Conservation (phyloP, 2,113 vertebrate species). For the Nycticebus coucang region DNA sequence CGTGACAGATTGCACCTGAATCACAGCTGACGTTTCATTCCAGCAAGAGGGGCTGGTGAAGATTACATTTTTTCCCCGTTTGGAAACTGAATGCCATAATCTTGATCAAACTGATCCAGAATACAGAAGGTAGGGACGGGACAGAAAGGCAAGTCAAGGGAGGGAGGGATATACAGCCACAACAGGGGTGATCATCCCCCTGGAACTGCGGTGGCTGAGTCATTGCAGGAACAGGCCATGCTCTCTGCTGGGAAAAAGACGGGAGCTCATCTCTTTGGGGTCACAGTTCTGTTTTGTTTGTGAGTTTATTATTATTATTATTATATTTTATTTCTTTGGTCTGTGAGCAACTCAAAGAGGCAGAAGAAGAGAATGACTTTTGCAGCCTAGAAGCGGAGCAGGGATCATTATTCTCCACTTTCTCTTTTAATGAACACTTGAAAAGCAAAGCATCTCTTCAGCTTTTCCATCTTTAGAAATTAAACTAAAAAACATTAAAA, state of each 20-base stretch:
- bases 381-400: conserved; percentile 65
- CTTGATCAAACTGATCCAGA: conserved; percentile 67
- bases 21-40: conserved; percentile 75
- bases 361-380: conserved; percentile 70
- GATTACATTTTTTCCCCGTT: conserved; percentile 74
- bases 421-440: conserved; percentile 76
- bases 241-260: conserved; percentile 52
- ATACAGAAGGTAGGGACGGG: conserved; percentile 63
- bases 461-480: conserved; percentile 75
- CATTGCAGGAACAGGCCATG: conserved; percentile 4
- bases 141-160: conserved; percentile 28
- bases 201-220: neutral
- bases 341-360: conserved; percentile 73
- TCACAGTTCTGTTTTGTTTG: conserved; percentile 72
- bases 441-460: conserved; percentile 76
- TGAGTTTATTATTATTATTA: conserved; percentile 65
- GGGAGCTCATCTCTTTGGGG: conserved; percentile 67
- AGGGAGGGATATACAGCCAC: conserved; percentile 53
- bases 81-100: conserved; percentile 87
- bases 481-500: conserved; percentile 62
- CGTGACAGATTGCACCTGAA: conserved; percentile 85
- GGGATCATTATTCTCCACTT: conserved; percentile 66
- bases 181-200: fast-evolving
- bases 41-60: conserved; percentile 76
- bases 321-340: conserved; percentile 77